Evolutionary conservation across 2,797 vertebrate species (phyloP), one percentile per base, ranked within the genome.

Genomic region (Sardinella longiceps): DNA sequence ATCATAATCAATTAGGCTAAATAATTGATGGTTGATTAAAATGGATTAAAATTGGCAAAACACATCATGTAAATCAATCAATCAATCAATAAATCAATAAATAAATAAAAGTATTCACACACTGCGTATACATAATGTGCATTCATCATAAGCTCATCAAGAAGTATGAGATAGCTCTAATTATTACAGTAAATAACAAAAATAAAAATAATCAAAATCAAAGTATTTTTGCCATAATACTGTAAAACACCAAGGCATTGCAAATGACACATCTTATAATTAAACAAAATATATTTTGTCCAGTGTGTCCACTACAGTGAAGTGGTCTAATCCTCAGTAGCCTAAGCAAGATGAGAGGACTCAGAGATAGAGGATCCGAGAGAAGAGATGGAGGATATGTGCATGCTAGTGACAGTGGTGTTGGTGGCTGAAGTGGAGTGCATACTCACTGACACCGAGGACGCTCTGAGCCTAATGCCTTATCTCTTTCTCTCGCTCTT

Each of bases 401-500:
- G n/a, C n/a, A n/a, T n/a, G n/a, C n/a, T n/a, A n/a, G 60, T 25
- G 63, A 33, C 2, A n/a, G 56, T 25, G 63, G 63, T 33, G 9
- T 1, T 28, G 63, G 63, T 37, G 30, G 63, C 28, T 12, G 60
- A 25, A 28, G 11, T 28, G 63, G 30, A n/a, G n/a, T n/a, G 63
- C 14, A 6, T 9, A 48, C 20, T 53, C 70, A 43, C 18, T 43
- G 70, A 39, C 9, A 77, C 70, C 43, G 87, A 88, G 80, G 39
- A 1, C 10, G 85, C 85, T 85, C 56, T 80, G 81, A 86, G 10
- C 70, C 70, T 85, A 86, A 91, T 91, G 90, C 87, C 87, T 91
- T 92, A 83, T 80, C 56, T 82, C 80, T 80, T 83, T 82, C 77
- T 85, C 77, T 39, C 4, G 20, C 58, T 80, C 82, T 60, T 83